Evolutionary conservation across 2,113 vertebrate species (phyloP), one percentile per base, ranked within the genome.

Genomic region (Cephalopholis sonnerati): DNA sequence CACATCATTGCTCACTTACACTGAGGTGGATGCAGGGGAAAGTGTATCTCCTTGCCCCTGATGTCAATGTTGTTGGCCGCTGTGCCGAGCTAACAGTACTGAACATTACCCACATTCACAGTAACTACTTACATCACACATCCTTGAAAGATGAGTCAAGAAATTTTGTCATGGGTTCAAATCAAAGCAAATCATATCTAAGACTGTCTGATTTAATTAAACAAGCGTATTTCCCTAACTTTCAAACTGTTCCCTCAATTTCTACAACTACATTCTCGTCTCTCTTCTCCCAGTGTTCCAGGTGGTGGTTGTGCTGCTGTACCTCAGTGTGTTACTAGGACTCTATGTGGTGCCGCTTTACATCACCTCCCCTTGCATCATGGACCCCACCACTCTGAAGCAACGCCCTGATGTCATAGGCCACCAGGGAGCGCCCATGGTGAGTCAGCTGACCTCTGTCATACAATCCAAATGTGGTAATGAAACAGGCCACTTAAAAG

Each of bases 331-430:
- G 12, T 96, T 98, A 9, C 87, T 99, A 78, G 95, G 94, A 46
- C 97, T 99, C 87, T 99, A 98, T 88, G 89, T 98, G 85, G 92
- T 94, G 3, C 98, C 98, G 0, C 95, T 99, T 61, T 95, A 96
- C 85, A 97, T 99, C 94, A 96, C 95, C 1, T 99, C 98, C 12
- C 98, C 98, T 32, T 99, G 98, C 94, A 97, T 99, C 84, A 98
- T 99, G 97, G 97, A 98, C 80, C 97, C 90, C 84, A 89, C 87
- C 64, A 87, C 94, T 24, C 96, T 99, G 64, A 96, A 93, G 29
- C 95, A 95, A 32, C 97, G 96, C 24, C 98, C 98, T 0, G 92
- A 94, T 44, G 94, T 99, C 84, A 96, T 99, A 0, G 98, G 97
- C 39, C 97, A 97, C 89, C 96, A 95, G 0, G 98, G 98, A 53